These are phyloP conservation scores for Solenopsis fugax DNA, from an alignment of 1,140 invertebrate species.

Conservation along the genomic window DNA sequence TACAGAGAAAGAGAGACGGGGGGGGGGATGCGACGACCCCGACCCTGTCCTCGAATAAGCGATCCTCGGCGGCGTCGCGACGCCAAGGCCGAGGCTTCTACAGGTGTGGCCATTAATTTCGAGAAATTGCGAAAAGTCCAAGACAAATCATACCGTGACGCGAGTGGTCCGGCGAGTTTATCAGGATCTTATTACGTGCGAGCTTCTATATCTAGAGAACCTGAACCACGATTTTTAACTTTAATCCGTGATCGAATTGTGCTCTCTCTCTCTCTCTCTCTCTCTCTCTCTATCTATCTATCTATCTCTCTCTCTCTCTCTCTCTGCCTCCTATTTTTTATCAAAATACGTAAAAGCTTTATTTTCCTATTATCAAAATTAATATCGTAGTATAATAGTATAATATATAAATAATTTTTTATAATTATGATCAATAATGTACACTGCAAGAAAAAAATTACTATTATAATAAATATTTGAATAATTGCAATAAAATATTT, in stretches of 20 bases:
- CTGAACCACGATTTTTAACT: not conserved
- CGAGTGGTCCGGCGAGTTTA: not conserved
- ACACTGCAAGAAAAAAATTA: too few species aligned
- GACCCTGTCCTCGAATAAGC: slow-evolving; percentile 34
- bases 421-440: not conserved
- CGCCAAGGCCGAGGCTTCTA: slow-evolving; percentile 45
- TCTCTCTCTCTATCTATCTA: too few species aligned
- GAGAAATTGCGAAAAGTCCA: slow-evolving; percentile 56
- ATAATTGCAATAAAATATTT: too few species aligned
- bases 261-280: too few species aligned
- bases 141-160: slow-evolving; percentile 65
- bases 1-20: slow-evolving; percentile 12
- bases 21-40: slow-evolving; percentile 1
- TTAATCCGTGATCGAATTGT: too few species aligned
- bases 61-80: slow-evolving; percentile 50
- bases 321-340: too few species aligned
- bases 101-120: slow-evolving; percentile 73
- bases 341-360: not conserved
- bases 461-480: too few species aligned
- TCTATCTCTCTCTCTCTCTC: too few species aligned
- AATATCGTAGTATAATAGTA: not conserved
- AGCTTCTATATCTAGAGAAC: not conserved
- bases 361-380: not conserved
- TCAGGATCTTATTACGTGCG: not conserved
- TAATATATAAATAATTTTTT: not conserved